Conservation (phyloP, 2,113 vertebrate species). For the Spermophilus dauricus region DNA sequence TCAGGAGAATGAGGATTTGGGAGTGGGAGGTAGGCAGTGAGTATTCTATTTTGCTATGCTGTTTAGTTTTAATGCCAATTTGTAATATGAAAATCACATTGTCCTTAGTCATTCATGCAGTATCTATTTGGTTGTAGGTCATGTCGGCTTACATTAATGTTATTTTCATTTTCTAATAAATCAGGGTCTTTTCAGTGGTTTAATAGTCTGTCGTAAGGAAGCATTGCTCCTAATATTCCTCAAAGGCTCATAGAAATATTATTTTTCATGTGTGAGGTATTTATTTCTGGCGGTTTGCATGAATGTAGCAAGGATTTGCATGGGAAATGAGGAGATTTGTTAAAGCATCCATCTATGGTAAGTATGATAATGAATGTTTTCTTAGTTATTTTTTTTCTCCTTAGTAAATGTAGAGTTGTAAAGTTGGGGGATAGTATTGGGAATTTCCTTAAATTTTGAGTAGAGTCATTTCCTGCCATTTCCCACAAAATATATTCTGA, state of each 20-base stretch:
- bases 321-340: slow-evolving; percentile 82
- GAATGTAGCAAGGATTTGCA: slow-evolving; percentile 76
- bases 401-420: slow-evolving; percentile 54
- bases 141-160: slow-evolving; percentile 74
- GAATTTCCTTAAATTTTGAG: slow-evolving; percentile 50
- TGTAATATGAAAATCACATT: slow-evolving; percentile 78
- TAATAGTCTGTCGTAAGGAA: slow-evolving; percentile 65
- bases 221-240: slow-evolving; percentile 52
- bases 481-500: neutral
- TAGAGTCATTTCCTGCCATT: neutral
- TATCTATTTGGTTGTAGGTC: slow-evolving; percentile 73
- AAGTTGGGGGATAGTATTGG: neutral
- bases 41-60: slow-evolving; percentile 42
- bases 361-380: slow-evolving; percentile 60
- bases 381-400: neutral
- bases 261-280: slow-evolving; percentile 75
- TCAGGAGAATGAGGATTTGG: neutral
- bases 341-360: slow-evolving; percentile 63
- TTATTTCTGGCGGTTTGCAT: slow-evolving; percentile 85
- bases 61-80: slow-evolving; percentile 75
- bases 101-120: slow-evolving; percentile 55
- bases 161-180: slow-evolving; percentile 79
- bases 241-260: slow-evolving; percentile 49
- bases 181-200: slow-evolving; percentile 17
- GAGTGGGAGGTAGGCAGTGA: neutral